Conservation (phyloP, 37 sponge, comb jelly and placozoan species). For the Amphimedon queenslandica region DNA sequence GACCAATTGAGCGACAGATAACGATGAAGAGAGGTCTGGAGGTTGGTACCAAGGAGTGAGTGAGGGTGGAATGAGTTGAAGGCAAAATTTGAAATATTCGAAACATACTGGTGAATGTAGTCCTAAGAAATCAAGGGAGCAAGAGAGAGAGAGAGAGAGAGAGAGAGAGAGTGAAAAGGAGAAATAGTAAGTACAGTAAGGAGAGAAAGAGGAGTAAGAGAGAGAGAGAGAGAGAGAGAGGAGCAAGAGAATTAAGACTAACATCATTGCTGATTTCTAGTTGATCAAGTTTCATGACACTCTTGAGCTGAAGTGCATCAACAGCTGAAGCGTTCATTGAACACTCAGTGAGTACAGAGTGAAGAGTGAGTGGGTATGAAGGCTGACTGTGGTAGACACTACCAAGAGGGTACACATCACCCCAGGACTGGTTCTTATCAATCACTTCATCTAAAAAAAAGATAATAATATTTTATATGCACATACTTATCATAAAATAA, state of each 20-base stretch:
- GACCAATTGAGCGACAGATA: too few species aligned
- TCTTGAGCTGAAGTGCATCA: conserved; percentile 13
- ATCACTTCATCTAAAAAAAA: conserved; percentile 20
- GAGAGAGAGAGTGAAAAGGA: not conserved
- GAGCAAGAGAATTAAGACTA: not conserved
- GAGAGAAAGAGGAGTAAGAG: not conserved
- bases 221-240: not conserved
- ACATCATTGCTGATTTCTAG: not conserved
- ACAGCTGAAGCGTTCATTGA: conserved; percentile 26
- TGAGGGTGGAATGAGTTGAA: too few species aligned
- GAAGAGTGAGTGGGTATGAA: conserved; percentile 30
- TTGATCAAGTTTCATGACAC: not conserved
- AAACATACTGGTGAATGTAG: too few species aligned
- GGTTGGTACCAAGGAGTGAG: not conserved
- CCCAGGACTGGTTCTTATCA: conserved; percentile 48
- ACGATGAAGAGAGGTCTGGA: not conserved
- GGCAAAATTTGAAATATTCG: too few species aligned
- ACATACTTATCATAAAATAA: too few species aligned
- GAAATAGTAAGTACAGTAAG: not conserved
- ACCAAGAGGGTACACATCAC: conserved; percentile 41
- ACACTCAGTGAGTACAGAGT: conserved; percentile 24
- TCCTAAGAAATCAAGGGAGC: not conserved
- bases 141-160: conserved; percentile 1
- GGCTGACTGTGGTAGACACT: conserved; percentile 14
- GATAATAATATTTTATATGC: not conserved